Evolutionary conservation across 2,888 invertebrate genomes (phyloP), one percentile per base, ranked within the genome.

Genomic region (Sinelater perroti): DNA sequence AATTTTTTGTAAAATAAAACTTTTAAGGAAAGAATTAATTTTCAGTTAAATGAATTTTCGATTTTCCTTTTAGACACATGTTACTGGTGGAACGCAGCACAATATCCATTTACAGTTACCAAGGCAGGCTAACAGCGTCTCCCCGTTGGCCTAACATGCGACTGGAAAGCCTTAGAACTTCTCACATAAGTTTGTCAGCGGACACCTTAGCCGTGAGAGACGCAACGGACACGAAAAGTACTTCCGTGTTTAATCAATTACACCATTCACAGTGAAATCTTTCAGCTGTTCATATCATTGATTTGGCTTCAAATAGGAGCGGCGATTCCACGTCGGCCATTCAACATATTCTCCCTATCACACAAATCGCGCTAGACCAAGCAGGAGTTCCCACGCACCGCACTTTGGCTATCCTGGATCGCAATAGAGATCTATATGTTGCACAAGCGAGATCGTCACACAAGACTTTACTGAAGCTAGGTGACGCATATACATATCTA

Each of bases 81-180:
- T 82, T 97, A 67, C 80, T 97, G 35, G 89, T 96, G 35, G 97
- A 98, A 77, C 87, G 90, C 64, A 85, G 87, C 13, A 87, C 88
- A 1, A 82, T 97, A 8, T 91, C 91, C 64, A 84, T 98, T 3
- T 96, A 96, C 77, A 93, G 91, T 56, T 99, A 96, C 72, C 95
- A 97, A 75, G 98, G 98, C 0, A 85, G 95, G 38, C 80, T 94
- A 31, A 81, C 93, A 16, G 88, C 93, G 6, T 88, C 90, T 66
- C 94, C 97, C 0, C 87, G 90, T 52, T 93, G 93, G 87, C 87
- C 88, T 2, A 90, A 92, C 35, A 89, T 94, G 77, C 85, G 92
- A 57, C 87, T 91, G 1, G 96, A 97, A 70, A 85, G 87, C 28
- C 79, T 97, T 10, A 90, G 89, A 65, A 80, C 84, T 57, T 85